A percentile compares a stretch with the other conserved stretches of the same genome.
These are phyloP conservation scores for Sminthurinus signatus DNA, from an alignment of 1,140 invertebrate species.

Conservation along the genomic window DNA sequence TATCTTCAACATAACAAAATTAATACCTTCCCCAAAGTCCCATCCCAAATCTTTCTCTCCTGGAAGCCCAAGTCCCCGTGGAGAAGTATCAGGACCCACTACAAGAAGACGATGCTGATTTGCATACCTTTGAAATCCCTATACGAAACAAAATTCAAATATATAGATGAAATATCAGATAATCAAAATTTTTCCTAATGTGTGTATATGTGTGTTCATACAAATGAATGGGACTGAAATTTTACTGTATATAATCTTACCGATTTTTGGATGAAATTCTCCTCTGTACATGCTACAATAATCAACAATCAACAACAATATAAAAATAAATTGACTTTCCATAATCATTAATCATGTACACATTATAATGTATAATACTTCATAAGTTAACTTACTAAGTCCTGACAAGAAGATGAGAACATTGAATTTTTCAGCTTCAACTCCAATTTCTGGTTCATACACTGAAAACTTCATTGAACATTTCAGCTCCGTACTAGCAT, in stretches of 20 bases:
- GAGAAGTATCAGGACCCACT: constrained; percentile 50
- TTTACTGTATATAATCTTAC: too few species aligned
- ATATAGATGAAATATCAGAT: too few species aligned
- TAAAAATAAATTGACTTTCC: too few species aligned
- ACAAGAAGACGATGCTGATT: constrained; percentile 73
- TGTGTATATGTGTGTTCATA: too few species aligned
- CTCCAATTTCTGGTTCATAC: constrained; percentile 57
- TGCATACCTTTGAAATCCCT: constrained; percentile 84
- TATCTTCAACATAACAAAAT: too few species aligned
- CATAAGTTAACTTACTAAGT: too few species aligned
- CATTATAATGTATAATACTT: constrained; percentile 42
- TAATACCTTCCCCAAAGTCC: constrained; percentile 92
- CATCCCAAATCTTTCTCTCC: constrained; percentile 77
- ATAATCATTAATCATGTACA: too few species aligned
- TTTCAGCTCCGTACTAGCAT: constrained; percentile 60
- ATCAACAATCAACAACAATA: too few species aligned
- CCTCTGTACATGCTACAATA: constrained; percentile 66
- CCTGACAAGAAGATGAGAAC: constrained; percentile 92
- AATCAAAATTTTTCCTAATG: too few species aligned
- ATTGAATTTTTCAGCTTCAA: constrained; percentile 59
- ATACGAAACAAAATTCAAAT: too few species aligned
- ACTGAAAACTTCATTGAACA: constrained; percentile 92
- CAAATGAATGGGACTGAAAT: too few species aligned
- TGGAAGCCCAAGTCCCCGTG: constrained; percentile 74
- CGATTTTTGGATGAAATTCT: constrained; percentile 94